phyloP scores from a whole-genome alignment of 2,888 invertebrate genomes.

The Orthosia incerta region DNA sequence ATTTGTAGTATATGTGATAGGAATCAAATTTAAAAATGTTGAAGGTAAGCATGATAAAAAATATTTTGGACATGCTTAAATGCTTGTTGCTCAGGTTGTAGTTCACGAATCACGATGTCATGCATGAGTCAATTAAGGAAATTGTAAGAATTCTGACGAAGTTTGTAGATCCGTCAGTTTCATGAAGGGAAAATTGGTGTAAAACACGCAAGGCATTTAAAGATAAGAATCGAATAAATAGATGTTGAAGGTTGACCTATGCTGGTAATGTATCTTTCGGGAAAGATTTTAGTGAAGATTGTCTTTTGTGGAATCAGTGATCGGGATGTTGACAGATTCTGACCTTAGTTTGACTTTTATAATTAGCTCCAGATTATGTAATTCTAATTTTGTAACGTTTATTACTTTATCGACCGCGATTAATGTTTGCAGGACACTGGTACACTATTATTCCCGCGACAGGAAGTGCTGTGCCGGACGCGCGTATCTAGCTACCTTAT shows the following conservation, averaged over 20 bases:
- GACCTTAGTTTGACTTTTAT: constrained; percentile 6
- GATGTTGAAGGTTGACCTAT: background rate
- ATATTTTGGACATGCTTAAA: too few relatives aligned
- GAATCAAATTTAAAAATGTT: too few relatives aligned
- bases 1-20: too few relatives aligned
- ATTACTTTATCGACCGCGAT: constrained; percentile 55
- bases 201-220: too few relatives aligned
- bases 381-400: constrained; percentile 51
- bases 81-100: too few relatives aligned
- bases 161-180: constrained; percentile 1
- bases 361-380: constrained; percentile 29
- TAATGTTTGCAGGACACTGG: constrained; percentile 74
- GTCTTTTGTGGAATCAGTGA: background rate
- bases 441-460: constrained; percentile 72
- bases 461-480: constrained; percentile 87
- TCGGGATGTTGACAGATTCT: background rate
- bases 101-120: too few relatives aligned
- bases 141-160: background rate
- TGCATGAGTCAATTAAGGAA: too few relatives aligned
- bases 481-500: constrained; percentile 88
- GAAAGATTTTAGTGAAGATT: background rate
- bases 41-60: too few relatives aligned
- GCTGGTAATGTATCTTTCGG: background rate
- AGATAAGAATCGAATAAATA: background rate
- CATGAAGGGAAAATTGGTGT: background rate